These are phyloP conservation scores for Malaclemys terrapin DNA, from an alignment of 2,113 vertebrate species.

Conservation along the genomic window DNA sequence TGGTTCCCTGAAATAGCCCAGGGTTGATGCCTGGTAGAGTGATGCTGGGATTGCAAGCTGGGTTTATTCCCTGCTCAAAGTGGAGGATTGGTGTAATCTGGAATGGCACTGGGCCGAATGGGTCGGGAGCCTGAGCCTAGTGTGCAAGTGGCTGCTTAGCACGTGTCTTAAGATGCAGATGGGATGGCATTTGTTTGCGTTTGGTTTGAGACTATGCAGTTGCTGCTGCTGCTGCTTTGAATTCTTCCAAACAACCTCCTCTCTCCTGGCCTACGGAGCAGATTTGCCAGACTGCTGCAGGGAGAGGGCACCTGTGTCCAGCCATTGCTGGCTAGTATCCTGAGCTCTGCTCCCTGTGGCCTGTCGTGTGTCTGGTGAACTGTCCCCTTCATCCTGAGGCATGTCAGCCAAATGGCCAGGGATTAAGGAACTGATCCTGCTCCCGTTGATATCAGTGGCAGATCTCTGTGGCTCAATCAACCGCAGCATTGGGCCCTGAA, in stretches of 20 bases:
- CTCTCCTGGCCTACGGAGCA: neutral
- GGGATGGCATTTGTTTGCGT: neutral
- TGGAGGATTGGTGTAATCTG: neutral
- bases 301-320: neutral
- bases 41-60: neutral
- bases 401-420: neutral
- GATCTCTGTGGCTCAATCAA: neutral
- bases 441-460: neutral
- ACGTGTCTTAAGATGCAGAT: neutral
- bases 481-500: neutral
- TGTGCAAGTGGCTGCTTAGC: neutral
- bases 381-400: neutral
- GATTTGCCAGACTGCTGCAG: neutral
- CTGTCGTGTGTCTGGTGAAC: neutral
- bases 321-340: neutral
- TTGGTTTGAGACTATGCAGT: neutral
- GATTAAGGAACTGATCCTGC: neutral
- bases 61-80: neutral
- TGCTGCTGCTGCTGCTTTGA: neutral
- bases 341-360: neutral
- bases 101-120: neutral
- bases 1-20: neutral
- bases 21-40: neutral
- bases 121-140: neutral
- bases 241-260: neutral